Conservation (phyloP, 2,888 invertebrate genomes). For the Pristionchus japonicus region DNA sequence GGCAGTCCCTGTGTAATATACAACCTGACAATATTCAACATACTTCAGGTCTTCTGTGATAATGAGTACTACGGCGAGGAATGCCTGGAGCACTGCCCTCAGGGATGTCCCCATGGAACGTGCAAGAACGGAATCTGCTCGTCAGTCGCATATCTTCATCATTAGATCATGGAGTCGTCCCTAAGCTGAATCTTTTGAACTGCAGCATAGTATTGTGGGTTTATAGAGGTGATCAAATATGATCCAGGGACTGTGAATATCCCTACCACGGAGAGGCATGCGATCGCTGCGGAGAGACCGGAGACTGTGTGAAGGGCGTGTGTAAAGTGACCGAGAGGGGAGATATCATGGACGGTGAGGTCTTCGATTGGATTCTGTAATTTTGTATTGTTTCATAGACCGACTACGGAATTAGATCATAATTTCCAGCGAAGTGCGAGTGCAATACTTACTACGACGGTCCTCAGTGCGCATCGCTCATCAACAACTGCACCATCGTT, state of each 20-base stretch:
- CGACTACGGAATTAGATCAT: background rate
- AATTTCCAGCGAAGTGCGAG: background rate
- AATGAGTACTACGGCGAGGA: background rate
- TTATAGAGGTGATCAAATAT: background rate
- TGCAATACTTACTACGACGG: background rate
- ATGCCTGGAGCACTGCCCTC: background rate
- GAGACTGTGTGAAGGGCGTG: background rate
- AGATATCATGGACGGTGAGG: background rate
- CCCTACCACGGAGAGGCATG: background rate
- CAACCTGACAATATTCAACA: no score
- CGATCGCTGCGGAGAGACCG: background rate
- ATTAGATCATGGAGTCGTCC: no score
- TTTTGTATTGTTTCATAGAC: background rate
- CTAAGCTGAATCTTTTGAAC: no score
- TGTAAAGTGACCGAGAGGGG: background rate
- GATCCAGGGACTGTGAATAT: background rate
- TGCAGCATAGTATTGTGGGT: no score
- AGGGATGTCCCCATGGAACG: background rate
- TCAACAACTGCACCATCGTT: slow-evolving; percentile 6
- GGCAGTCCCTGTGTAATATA: no score
- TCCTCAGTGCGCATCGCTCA: background rate
- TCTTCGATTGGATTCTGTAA: background rate
- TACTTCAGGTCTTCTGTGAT: background rate
- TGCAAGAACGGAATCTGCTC: slow-evolving; percentile 1
- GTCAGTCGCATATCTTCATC: no score